Percentiles rank a stretch among this genome's conserved stretches.
These are phyloP conservation scores for Rotaria socialis DNA, from an alignment of 2,888 invertebrate genomes.

Conservation along the genomic window DNA sequence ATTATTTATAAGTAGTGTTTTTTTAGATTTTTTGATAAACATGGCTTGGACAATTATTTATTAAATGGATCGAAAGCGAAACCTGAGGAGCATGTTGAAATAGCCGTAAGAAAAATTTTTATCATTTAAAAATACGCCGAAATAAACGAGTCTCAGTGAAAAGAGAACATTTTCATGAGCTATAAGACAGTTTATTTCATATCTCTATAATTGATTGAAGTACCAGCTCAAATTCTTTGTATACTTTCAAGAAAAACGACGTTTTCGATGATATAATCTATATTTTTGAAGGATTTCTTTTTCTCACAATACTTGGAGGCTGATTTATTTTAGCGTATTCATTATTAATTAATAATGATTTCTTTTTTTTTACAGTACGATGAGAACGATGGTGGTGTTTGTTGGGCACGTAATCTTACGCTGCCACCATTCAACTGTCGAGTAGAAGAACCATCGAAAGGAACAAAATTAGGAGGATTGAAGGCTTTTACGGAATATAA, in stretches of 20 bases:
- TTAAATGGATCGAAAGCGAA: neutral
- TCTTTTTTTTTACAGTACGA: neutral
- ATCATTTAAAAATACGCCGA: too few species aligned
- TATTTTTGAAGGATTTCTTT: too few species aligned
- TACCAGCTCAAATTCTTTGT: too few species aligned
- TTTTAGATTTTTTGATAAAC: slow-evolving; percentile 28
- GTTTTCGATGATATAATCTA: too few species aligned
- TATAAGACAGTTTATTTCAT: too few species aligned
- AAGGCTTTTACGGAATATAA: slow-evolving; percentile 16
- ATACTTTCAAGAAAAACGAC: too few species aligned
- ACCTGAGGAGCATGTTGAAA: slow-evolving; percentile 32
- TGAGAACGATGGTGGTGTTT: neutral
- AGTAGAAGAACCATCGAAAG: neutral
- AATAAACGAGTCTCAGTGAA: too few species aligned
- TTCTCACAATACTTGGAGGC: too few species aligned
- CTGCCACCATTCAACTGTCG: neutral
- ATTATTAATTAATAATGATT: neutral
- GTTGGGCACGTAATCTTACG: neutral
- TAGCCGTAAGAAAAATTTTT: neutral
- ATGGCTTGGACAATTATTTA: slow-evolving; percentile 27
- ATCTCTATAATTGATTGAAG: too few species aligned
- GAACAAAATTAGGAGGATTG: slow-evolving; percentile 17
- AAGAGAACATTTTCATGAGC: too few species aligned
- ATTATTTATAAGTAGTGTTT: neutral
- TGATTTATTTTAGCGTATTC: too few species aligned